Conservation (phyloP, 2,113 vertebrate genomes). For the Lepus timidus region DNA sequence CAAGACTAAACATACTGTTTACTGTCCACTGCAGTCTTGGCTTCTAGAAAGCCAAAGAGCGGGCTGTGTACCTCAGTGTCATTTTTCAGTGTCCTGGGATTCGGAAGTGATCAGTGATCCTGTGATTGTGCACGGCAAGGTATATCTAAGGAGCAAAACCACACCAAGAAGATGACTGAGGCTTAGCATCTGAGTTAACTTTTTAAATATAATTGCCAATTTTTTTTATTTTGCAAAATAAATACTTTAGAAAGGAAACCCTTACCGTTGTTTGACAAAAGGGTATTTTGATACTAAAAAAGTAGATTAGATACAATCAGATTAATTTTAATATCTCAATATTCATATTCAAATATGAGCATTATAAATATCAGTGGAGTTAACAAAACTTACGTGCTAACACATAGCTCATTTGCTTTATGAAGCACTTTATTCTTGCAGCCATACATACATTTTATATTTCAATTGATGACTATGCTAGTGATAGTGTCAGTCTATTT, state of each 20-base stretch:
- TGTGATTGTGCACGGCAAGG: background rate
- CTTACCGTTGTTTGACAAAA: constrained; percentile 1
- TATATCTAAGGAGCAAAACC: background rate
- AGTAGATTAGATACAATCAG: background rate
- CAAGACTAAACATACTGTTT: background rate
- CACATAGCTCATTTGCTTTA: background rate
- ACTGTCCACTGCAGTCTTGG: background rate
- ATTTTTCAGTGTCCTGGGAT: background rate
- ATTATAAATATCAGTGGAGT: background rate
- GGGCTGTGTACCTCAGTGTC: background rate
- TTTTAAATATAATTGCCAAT: background rate
- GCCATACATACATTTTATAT: background rate
- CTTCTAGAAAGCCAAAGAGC: background rate
- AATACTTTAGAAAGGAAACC: background rate
- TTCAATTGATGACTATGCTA: background rate
- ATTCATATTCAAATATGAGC: constrained; percentile 2
- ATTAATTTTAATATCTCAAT: constrained; percentile 4
- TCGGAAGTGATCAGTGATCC: background rate
- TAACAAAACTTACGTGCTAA: constrained; percentile 14
- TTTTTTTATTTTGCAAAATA: constrained; percentile 19
- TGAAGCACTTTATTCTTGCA: background rate
- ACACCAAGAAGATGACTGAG: background rate
- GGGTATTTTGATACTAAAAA: constrained; percentile 12
- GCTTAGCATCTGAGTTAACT: background rate
- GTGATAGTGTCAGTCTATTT: background rate